Percentiles rank a stretch among this genome's conserved stretches.
phyloP scores from a whole-genome alignment of 2,113 vertebrate genomes.

The Epinephelus cyanopodus region DNA sequence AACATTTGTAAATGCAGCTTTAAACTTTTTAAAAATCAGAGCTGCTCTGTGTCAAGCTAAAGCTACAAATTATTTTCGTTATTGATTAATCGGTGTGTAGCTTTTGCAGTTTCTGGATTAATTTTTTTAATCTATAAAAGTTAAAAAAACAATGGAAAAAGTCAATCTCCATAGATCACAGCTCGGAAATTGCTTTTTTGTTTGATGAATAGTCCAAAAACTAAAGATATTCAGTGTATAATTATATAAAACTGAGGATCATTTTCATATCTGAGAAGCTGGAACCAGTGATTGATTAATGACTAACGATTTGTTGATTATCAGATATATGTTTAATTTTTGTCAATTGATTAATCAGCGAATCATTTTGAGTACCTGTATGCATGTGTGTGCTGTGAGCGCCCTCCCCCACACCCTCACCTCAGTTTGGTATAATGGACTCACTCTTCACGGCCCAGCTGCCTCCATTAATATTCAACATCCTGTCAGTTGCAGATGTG shows the following conservation, averaged over 20 bases:
- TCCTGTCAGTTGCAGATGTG: constrained; percentile 65
- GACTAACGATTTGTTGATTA: not conserved
- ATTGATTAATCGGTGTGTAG: not conserved
- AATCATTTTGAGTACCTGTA: not conserved
- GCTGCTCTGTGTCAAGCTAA: not conserved
- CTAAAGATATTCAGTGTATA: not conserved
- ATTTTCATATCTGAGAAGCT: not conserved
- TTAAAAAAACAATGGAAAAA: not conserved
- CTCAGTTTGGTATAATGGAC: constrained; percentile 20
- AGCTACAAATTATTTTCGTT: not conserved
- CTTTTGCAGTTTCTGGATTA: not conserved
- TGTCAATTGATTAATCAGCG: not conserved
- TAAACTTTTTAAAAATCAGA: too few species aligned
- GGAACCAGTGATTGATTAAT: too few species aligned
- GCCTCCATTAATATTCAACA: constrained; percentile 59
- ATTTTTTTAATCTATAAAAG: not conserved
- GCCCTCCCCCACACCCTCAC: not conserved
- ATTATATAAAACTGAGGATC: not conserved
- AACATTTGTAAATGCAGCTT: too few species aligned
- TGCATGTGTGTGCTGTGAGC: not conserved
- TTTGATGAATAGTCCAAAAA: not conserved
- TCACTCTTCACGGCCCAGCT: constrained; percentile 4
- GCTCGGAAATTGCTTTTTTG: not conserved
- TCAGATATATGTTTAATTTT: not conserved
- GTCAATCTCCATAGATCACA: not conserved